Percentiles rank a stretch among this genome's conserved stretches.
These are phyloP conservation scores for Thymelicus acteon DNA, from an alignment of 2,888 invertebrate species.

Conservation along the genomic window DNA sequence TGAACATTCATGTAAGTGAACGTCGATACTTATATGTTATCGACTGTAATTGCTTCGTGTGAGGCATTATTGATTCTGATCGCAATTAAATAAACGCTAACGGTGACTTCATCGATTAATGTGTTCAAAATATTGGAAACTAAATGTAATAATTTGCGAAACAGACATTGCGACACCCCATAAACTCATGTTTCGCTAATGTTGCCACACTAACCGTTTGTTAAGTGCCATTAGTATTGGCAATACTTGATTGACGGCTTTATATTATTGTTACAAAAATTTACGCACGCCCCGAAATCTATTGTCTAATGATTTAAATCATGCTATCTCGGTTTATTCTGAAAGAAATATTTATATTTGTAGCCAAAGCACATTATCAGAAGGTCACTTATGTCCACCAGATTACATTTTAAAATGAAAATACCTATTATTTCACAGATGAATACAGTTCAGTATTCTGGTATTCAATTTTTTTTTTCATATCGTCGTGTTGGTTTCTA, in stretches of 20 bases:
- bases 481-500: too few relatives aligned
- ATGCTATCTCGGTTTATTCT: too few relatives aligned
- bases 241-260: conserved; percentile 14
- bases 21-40: too few relatives aligned
- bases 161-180: conserved; percentile 8
- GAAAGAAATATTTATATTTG: too few relatives aligned
- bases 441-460: too few relatives aligned
- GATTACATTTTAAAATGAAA: too few relatives aligned
- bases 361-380: too few relatives aligned
- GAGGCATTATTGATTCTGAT: not conserved
- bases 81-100: not conserved
- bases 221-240: conserved; percentile 19
- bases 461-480: too few relatives aligned
- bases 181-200: conserved; percentile 15
- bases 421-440: too few relatives aligned
- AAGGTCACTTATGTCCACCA: too few relatives aligned
- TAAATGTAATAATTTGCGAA: conserved; percentile 17
- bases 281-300: not conserved
- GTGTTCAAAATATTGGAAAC: conserved; percentile 14
- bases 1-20: too few relatives aligned
- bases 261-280: not conserved
- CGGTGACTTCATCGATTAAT: not conserved
- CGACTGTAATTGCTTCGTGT: not conserved
- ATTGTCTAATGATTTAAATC: not conserved
- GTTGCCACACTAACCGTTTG: conserved; percentile 24